A percentile compares a stretch with the other conserved stretches of the same genome.
These are phyloP conservation scores for Scaeva pyrastri DNA, from an alignment of 2,888 invertebrate species.

Conservation along the genomic window DNA sequence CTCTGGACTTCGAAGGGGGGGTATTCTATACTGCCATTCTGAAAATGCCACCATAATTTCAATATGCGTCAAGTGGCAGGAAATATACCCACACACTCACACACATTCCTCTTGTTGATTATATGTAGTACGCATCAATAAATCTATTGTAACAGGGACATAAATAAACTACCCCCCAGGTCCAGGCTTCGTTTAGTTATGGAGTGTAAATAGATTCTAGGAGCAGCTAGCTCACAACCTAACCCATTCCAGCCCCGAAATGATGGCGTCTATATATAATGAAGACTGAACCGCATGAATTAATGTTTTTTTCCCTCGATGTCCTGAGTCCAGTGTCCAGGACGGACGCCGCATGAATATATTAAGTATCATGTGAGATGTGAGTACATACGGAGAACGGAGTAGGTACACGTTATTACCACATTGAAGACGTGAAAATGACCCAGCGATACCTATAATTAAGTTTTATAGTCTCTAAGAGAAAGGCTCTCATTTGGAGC, in stretches of 20 bases:
- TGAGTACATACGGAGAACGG: too few relatives aligned
- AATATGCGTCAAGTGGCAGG: background rate
- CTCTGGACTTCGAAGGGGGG: too few relatives aligned
- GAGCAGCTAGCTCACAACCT: too few relatives aligned
- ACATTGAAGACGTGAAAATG: slow-evolving; percentile 1
- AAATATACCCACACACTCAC: background rate
- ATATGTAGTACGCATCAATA: too few relatives aligned
- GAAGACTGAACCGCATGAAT: background rate
- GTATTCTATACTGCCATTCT: background rate
- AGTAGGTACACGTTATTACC: background rate
- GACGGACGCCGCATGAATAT: background rate
- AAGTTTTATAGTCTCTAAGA: background rate
- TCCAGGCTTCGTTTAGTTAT: background rate
- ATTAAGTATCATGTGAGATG: background rate
- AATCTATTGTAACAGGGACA: background rate
- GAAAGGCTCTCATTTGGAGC: background rate
- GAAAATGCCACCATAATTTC: background rate
- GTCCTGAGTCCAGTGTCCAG: background rate
- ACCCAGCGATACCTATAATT: slow-evolving; percentile 5
- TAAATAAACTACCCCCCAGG: background rate
- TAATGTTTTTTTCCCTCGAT: background rate
- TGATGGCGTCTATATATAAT: background rate
- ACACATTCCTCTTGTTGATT: too few relatives aligned
- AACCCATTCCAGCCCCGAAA: background rate
- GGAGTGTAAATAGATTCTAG: background rate